Evolutionary conservation across 2,888 invertebrate genomes (phyloP).

Genomic region (Lymantria dispar): DNA sequence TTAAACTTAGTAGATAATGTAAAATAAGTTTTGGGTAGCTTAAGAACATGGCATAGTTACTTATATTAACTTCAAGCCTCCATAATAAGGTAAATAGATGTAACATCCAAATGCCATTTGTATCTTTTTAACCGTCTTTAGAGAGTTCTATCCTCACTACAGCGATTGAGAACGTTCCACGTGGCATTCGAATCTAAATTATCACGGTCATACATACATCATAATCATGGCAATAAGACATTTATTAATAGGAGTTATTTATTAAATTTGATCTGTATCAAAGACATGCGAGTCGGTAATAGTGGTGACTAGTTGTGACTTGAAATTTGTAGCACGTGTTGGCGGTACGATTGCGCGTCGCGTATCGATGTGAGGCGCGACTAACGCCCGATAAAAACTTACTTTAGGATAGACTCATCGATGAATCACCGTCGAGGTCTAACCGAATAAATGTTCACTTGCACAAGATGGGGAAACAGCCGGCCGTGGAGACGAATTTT

Average conservation of each 20-base stretch:
- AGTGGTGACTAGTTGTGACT: background rate
- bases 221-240: too few relatives aligned
- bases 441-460: slow-evolving; percentile 72
- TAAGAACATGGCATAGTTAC: too few relatives aligned
- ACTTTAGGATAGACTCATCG: slow-evolving; percentile 79
- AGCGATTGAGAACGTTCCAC: too few relatives aligned
- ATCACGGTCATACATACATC: too few relatives aligned
- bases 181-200: too few relatives aligned
- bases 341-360: slow-evolving; percentile 27
- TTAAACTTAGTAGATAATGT: too few relatives aligned
- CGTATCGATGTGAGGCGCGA: slow-evolving; percentile 39
- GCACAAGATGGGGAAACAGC: slow-evolving; percentile 68
- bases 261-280: background rate
- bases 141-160: too few relatives aligned
- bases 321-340: slow-evolving; percentile 3
- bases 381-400: slow-evolving; percentile 71
- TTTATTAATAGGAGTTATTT: background rate
- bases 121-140: too few relatives aligned
- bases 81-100: too few relatives aligned
- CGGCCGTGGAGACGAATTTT: slow-evolving; percentile 46
- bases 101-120: too few relatives aligned
- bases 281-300: background rate
- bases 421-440: slow-evolving; percentile 71
- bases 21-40: too few relatives aligned
- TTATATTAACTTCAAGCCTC: too few relatives aligned